These are phyloP conservation scores for Platypus cylindrus DNA, from an alignment of 2,888 invertebrate genomes.

Conservation along the genomic window DNA sequence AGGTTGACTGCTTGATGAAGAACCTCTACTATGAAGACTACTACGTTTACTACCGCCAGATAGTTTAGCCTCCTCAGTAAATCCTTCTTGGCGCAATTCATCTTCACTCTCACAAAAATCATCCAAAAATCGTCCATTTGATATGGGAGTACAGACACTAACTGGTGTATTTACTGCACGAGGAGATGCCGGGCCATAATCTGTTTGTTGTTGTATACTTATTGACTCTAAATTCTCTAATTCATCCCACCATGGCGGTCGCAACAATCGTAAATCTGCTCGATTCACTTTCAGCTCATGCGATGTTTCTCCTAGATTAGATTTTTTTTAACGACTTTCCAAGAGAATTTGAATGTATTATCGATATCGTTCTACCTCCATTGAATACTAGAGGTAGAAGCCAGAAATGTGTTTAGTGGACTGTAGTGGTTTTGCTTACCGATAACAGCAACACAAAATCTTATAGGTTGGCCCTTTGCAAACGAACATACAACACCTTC, in stretches of 20 bases:
- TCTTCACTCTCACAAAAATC: slow-evolving; percentile 82
- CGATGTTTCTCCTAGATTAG: slow-evolving; percentile 35
- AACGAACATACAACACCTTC: slow-evolving; percentile 71
- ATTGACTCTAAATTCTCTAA: slow-evolving; percentile 47
- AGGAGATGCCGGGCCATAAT: slow-evolving; percentile 38
- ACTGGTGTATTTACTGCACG: slow-evolving; percentile 37
- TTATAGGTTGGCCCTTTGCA: slow-evolving; percentile 46
- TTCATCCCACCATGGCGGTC: slow-evolving; percentile 96
- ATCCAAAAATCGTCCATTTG: slow-evolving; percentile 52
- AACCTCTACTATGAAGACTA: slow-evolving; percentile 83
- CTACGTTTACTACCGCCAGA: slow-evolving; percentile 73
- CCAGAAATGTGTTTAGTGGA: not conserved
- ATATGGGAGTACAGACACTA: slow-evolving; percentile 39
- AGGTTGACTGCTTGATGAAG: slow-evolving; percentile 84
- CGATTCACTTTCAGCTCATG: slow-evolving; percentile 63
- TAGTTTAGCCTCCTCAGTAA: slow-evolving; percentile 62
- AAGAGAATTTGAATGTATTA: not conserved
- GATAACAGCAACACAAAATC: slow-evolving; percentile 52
- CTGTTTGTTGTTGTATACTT: slow-evolving; percentile 14
- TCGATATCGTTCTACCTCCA: too few relatives aligned
- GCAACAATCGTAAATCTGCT: slow-evolving; percentile 77
- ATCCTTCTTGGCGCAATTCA: slow-evolving; percentile 71
- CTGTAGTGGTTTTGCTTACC: slow-evolving; percentile 6
- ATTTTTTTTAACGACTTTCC: too few relatives aligned
- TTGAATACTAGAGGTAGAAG: too few relatives aligned